These are phyloP conservation scores for Parauchenoglanis punctatus DNA, from an alignment of 2,797 vertebrate species.

Conservation along the genomic window DNA sequence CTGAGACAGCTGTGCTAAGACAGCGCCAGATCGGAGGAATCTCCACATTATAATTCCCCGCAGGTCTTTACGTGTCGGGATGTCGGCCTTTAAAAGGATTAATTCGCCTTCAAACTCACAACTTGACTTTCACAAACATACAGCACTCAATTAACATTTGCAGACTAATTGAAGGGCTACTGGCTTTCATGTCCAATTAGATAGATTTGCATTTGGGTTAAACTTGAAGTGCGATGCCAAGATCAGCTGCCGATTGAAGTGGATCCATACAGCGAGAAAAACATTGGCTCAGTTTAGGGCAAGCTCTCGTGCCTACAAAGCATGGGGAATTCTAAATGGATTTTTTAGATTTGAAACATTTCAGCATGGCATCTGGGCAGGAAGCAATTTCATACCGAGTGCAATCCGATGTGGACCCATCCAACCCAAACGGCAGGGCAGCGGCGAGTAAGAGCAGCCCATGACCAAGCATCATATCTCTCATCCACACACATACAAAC, in stretches of 20 bases:
- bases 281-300: background rate
- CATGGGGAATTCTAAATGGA: background rate
- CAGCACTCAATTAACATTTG: constrained; percentile 24
- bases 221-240: too few relatives aligned
- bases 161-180: background rate
- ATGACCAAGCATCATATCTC: constrained; percentile 5
- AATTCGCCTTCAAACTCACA: background rate
- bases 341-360: background rate
- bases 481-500: background rate
- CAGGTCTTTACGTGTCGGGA: constrained; percentile 1
- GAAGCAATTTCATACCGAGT: constrained; percentile 1
- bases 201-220: background rate
- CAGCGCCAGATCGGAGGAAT: constrained; percentile 8
- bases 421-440: background rate
- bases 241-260: background rate
- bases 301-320: background rate
- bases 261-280: background rate
- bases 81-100: constrained; percentile 10
- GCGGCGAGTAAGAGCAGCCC: background rate
- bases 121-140: background rate
- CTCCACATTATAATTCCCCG: constrained; percentile 16
- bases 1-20: constrained; percentile 4
- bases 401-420: background rate
- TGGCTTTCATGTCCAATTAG: background rate
- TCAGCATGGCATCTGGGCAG: background rate